Base-by-base conservation (phyloP, 2,888 invertebrate genomes). In the Halictus quadricinctus region DNA sequence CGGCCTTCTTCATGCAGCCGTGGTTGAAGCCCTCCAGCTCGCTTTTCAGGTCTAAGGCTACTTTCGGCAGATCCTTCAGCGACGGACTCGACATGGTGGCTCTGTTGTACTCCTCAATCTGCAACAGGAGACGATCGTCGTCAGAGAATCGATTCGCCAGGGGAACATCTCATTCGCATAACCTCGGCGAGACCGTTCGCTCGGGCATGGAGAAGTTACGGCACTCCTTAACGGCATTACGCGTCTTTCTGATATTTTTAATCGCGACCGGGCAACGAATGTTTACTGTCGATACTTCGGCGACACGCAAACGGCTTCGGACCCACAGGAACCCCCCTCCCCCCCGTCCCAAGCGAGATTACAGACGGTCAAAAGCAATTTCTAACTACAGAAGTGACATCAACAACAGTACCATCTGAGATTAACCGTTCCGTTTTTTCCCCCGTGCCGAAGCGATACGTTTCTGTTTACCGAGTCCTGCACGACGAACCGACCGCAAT, bases 1-100 rank as follows among this genome's bases (percentile, higher is more conserved):
- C 97, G 13, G 98, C 97, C 94, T 98, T 98, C 94, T 98, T 98
- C 95, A 99, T 96, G 93, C 97, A 97, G 93, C 97, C 97, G 85
- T 97, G 96, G 95, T 98, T 97, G 96, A 99, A 99, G 76, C 97
- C 97, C 95, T 98, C 98, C 92, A 99, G 96, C 95, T 98, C 98
- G 94, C 97, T 97, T 95, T 98, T 98, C 89, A 98, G 96, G 95
- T 98, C 97, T 81, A 96, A 96, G 90, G 97, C 97, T 89, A 98
- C 98, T 96, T 98, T 98, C 90, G 98, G 98, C 92, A 98, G 96
- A 95, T 98, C 98, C 96, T 98, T 98, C 90, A 98, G 96, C 94
- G 97, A 96, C 95, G 98, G 97, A 92, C 96, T 96, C 92, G 95
- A 95, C 95, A 94, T 94, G 87, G 66, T 91, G 88, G 50, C 70